Conservation (phyloP, 2,113 vertebrate genomes). For the Circaetus gallicus region DNA sequence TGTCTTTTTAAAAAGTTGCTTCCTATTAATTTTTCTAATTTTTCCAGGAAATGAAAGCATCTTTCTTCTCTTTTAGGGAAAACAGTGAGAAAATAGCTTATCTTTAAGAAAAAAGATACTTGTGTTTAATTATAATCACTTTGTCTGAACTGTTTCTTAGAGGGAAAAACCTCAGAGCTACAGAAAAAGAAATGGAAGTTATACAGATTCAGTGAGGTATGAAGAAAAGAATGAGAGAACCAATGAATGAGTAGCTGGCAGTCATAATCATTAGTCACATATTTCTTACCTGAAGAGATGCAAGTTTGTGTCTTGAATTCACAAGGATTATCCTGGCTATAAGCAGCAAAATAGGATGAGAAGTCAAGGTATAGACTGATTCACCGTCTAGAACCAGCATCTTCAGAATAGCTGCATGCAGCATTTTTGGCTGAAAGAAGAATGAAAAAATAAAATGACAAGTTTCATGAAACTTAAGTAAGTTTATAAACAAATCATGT, state of each 20-base stretch:
- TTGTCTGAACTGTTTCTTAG: not conserved
- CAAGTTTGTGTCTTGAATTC: conserved; percentile 76
- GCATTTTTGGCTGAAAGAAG: conserved; percentile 64
- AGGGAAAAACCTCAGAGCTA: not conserved
- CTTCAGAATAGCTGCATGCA: conserved; percentile 71
- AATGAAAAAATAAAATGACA: not conserved
- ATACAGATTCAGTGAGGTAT: not conserved
- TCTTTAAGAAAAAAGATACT: not conserved
- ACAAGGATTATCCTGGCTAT: conserved; percentile 84
- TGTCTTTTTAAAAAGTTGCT: not conserved
- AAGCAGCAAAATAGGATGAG: conserved; percentile 84
- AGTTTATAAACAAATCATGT: not conserved
- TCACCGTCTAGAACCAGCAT: conserved; percentile 89
- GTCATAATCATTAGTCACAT: not conserved
- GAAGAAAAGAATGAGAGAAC: not conserved
- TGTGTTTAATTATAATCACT: not conserved
- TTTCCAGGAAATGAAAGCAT: not conserved
- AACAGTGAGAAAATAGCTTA: not conserved
- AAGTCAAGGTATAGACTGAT: conserved; percentile 86
- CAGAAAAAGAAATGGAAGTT: not conserved
- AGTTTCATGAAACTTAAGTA: not conserved
- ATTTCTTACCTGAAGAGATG: conserved; percentile 82
- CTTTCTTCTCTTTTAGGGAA: not conserved
- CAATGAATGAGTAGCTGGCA: not conserved
- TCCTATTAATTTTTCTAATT: not conserved